A percentile compares a stretch with the other conserved stretches of the same genome.
Conservation (phyloP, 2,888 invertebrate species). For the Zaprionus bogoriensis region DNA sequence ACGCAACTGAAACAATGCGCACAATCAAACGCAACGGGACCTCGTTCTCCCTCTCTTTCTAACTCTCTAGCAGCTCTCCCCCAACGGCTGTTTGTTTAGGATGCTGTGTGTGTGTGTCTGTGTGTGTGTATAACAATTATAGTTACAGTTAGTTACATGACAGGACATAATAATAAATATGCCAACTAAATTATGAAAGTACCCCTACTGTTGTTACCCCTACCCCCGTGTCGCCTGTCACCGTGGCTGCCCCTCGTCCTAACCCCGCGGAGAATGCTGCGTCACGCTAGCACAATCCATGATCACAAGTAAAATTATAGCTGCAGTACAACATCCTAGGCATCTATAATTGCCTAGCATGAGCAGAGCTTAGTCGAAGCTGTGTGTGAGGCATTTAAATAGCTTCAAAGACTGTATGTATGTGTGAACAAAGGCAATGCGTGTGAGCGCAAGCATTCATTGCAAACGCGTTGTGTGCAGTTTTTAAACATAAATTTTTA, state of each 20-base stretch:
- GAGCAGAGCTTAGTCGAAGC: too few relatives aligned
- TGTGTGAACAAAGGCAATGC: too few relatives aligned
- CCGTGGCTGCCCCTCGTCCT: too few relatives aligned
- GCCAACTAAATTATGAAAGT: constrained; percentile 72
- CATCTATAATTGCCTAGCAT: too few relatives aligned
- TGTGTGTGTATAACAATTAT: constrained; percentile 9
- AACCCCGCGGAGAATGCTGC: too few relatives aligned
- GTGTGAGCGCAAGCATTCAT: too few relatives aligned
- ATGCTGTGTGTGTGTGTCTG: constrained; percentile 36
- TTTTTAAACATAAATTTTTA: too few relatives aligned
- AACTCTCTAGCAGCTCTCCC: neutral
- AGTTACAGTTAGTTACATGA: constrained; percentile 52
- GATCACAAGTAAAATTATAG: neutral
- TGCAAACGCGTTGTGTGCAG: too few relatives aligned
- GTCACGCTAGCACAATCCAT: neutral
- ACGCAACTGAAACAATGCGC: constrained; percentile 58
- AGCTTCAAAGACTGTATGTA: too few relatives aligned
- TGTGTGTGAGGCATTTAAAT: too few relatives aligned
- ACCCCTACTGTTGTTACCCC: constrained; percentile 12
- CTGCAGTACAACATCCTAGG: neutral
- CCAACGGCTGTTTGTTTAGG: constrained; percentile 62
- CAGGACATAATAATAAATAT: constrained; percentile 71
- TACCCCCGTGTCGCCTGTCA: neutral
- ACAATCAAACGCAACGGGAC: constrained; percentile 47
- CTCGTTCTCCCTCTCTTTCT: constrained; percentile 7